These are phyloP conservation scores for Drosophila nigrodunni DNA, from an alignment of 1,140 invertebrate species.

Conservation along the genomic window DNA sequence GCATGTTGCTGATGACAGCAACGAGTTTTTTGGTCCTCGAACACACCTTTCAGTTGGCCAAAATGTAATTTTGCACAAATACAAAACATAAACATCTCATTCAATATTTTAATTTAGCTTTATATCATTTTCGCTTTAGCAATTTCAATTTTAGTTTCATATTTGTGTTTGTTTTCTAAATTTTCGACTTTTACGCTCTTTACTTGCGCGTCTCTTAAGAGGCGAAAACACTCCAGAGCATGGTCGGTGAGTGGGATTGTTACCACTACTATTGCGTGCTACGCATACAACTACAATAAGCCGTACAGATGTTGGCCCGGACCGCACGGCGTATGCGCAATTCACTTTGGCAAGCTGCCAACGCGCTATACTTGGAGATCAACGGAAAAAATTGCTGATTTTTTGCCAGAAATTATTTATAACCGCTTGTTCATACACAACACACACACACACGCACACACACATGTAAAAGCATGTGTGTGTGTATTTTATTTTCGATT, in stretches of 20 bases:
- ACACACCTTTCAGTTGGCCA: slow-evolving; percentile 13
- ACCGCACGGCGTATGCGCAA: slow-evolving; percentile 76
- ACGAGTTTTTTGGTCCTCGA: slow-evolving; percentile 1
- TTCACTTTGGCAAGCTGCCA: slow-evolving; percentile 87
- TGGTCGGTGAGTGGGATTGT: background rate
- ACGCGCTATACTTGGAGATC: slow-evolving; percentile 91
- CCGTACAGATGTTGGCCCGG: slow-evolving; percentile 21
- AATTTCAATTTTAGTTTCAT: background rate
- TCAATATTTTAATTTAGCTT: slow-evolving; percentile 2
- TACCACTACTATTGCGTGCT: slow-evolving; percentile 9
- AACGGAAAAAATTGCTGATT: slow-evolving; percentile 85
- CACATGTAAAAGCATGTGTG: slow-evolving; percentile 10
- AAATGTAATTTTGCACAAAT: slow-evolving; percentile 10
- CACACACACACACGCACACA: slow-evolving; percentile 29
- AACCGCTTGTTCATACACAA: slow-evolving; percentile 78
- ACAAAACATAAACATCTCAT: slow-evolving; percentile 20
- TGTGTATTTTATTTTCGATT: slow-evolving; percentile 57
- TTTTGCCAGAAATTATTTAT: slow-evolving; percentile 85
- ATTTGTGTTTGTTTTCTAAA: slow-evolving; percentile 47
- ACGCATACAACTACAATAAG: slow-evolving; percentile 23
- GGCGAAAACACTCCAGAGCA: slow-evolving; percentile 49
- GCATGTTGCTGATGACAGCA: slow-evolving; percentile 32
- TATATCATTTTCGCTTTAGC: background rate
- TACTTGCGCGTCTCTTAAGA: slow-evolving; percentile 23
- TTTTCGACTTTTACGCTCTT: background rate